Base-by-base conservation (phyloP, 2,797 vertebrate genomes). In the Enteromius argenteus region DNA sequence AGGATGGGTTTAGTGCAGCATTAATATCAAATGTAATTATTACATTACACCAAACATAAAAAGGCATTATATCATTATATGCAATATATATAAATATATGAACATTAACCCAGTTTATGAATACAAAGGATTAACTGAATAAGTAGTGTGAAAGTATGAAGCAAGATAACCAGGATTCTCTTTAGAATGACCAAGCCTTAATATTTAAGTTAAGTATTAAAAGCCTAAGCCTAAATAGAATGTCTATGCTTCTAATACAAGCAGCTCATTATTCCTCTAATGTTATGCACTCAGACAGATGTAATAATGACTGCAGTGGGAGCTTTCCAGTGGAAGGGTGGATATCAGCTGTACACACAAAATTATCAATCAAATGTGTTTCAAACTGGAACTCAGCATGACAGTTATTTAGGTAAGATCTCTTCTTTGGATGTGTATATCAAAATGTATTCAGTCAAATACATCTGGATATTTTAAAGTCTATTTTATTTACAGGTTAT, bases 401-500 rank as follows among this genome's bases (percentile, higher is more conserved):
- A 93, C 89, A 95, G 94, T 17, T 95, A 95, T 68, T 81, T 94
- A 69, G 95, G 95, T 95, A 87, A 87, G 90, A 79, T 17, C 1
- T 3, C 2, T 21, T 23, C 4, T 42, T 62, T 5, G 0, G 17
- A 0, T 30, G 11, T 17, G 4, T 21, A 32, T 6, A 13, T 73
- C 27, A 21, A 30, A 7, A 51, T 51, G 0, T 39, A 51, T 49
- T 23, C 2, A 19, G 19, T 7, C 23, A 19, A 32, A 64, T 30
- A 7, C n/a, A 46, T 44, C 3, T 2, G 30, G 30, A 56, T 56
- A 0, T 11, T 27, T 11, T 15, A 2, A n/a, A 49, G 27, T 46
- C 1, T 6, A 5, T 10, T 87, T 37, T 86, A 39, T 69, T 88
- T 78, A 1, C 67, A 96, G 95, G 94, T 87, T 96, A 95, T 80